Percentiles rank a stretch among this genome's conserved stretches.
phyloP scores from a whole-genome alignment of 2,888 invertebrate genomes.

The Argyra leucocephala region DNA sequence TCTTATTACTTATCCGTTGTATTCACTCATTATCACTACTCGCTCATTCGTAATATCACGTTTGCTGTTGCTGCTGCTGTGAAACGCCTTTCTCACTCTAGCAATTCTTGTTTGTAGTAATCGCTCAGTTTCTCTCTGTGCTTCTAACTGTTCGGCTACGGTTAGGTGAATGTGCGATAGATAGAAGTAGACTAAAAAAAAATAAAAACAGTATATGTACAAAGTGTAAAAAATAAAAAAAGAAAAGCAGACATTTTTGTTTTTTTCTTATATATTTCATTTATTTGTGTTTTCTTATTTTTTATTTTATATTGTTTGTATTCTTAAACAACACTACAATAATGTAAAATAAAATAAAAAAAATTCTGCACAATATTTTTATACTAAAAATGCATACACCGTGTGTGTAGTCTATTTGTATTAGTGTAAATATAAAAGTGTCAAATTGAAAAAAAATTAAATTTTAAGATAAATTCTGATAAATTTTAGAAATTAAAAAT shows the following conservation, averaged over 20 bases:
- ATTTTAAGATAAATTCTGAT: background rate
- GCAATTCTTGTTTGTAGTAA: slow-evolving; percentile 6
- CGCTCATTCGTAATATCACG: background rate
- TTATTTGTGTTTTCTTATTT: too few species aligned
- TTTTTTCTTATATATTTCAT: background rate
- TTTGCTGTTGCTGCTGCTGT: background rate
- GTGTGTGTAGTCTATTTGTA: background rate
- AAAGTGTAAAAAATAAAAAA: background rate
- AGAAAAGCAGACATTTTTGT: slow-evolving; percentile 1
- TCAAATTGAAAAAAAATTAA: background rate
- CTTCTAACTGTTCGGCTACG: slow-evolving; percentile 6
- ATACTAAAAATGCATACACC: too few species aligned
- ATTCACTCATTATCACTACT: background rate
- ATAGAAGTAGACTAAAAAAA: background rate
- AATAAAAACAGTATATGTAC: background rate
- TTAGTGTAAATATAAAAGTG: background rate
- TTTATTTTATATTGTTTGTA: too few species aligned
- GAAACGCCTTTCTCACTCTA: slow-evolving; percentile 3
- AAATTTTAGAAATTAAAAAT: background rate
- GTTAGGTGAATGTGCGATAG: slow-evolving; percentile 6
- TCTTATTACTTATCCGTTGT: background rate
- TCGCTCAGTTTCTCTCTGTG: slow-evolving; percentile 3
- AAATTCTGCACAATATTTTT: slow-evolving; percentile 1
- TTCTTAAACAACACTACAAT: background rate
- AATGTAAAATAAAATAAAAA: background rate